A percentile compares a stretch with the other conserved stretches of the same genome.
phyloP scores from a whole-genome alignment of 2,888 invertebrate species.

The Ophion ellenae region DNA sequence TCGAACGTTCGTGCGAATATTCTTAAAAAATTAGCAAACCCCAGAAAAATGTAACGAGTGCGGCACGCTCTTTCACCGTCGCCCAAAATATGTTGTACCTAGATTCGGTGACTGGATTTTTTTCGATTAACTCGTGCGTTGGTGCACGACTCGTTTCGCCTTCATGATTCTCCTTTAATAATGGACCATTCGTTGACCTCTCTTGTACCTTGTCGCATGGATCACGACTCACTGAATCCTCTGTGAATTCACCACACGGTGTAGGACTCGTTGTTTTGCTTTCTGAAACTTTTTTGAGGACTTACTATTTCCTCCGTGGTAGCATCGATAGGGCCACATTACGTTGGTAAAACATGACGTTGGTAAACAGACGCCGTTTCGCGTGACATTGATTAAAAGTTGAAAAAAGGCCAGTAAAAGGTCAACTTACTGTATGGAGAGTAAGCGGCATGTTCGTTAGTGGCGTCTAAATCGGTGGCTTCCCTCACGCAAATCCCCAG shows the following conservation, averaged over 20 bases:
- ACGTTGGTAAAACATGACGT: too few species aligned
- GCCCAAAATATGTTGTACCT: constrained; percentile 8
- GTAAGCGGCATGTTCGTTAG: too few species aligned
- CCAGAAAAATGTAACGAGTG: constrained; percentile 11
- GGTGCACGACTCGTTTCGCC: background rate
- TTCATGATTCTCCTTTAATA: background rate
- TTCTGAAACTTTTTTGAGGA: background rate
- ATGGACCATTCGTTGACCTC: background rate
- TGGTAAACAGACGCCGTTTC: too few species aligned
- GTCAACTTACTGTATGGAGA: too few species aligned
- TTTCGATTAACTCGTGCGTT: background rate
- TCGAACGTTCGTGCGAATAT: background rate
- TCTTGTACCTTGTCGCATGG: background rate
- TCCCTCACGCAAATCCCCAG: too few species aligned
- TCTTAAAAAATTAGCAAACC: background rate
- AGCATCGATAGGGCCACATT: too few species aligned
- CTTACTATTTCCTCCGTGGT: too few species aligned
- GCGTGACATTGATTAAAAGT: too few species aligned
- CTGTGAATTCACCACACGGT: background rate
- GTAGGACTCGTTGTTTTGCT: background rate
- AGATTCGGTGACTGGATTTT: background rate
- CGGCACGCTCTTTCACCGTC: constrained; percentile 17
- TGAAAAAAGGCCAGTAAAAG: too few species aligned
- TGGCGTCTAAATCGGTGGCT: too few species aligned
- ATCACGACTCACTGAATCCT: background rate